A percentile compares a stretch with the other conserved stretches of the same genome.
Evolutionary conservation across 2,888 invertebrate species (phyloP).

Genomic region (Dermolepida albohirtum): DNA sequence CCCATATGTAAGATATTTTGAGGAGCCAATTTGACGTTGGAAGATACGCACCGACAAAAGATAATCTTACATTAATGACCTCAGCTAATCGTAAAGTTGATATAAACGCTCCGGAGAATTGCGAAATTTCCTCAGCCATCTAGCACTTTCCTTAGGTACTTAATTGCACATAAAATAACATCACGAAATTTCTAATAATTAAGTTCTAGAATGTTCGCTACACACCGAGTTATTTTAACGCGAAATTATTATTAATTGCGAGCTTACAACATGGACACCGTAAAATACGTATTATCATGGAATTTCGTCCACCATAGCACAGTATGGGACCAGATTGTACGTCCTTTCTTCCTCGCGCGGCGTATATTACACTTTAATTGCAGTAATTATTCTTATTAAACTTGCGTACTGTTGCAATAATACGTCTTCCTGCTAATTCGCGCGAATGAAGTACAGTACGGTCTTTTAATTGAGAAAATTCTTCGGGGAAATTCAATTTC

Average conservation of each 20-base stretch:
- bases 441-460: slow-evolving; percentile 1
- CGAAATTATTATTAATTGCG: slow-evolving; percentile 26
- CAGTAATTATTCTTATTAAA: slow-evolving; percentile 34
- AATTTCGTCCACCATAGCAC: slow-evolving; percentile 5
- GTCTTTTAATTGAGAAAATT: slow-evolving; percentile 33
- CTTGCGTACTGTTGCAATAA: slow-evolving; percentile 19
- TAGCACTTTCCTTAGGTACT: slow-evolving; percentile 30
- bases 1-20: no score
- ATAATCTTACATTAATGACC: slow-evolving; percentile 30
- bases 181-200: slow-evolving; percentile 31
- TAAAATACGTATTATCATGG: slow-evolving; percentile 16
- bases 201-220: slow-evolving; percentile 2
- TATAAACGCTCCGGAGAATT: slow-evolving; percentile 19
- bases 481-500: slow-evolving; percentile 35
- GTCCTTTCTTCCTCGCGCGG: background rate
- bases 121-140: slow-evolving; percentile 19
- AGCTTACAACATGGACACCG: slow-evolving; percentile 13
- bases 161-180: slow-evolving; percentile 10
- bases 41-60: slow-evolving; percentile 9
- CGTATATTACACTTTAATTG: slow-evolving; percentile 23
- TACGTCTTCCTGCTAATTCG: slow-evolving; percentile 13
- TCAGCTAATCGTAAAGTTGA: slow-evolving; percentile 27
- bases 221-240: background rate
- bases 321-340: no score
- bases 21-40: slow-evolving; percentile 15